A percentile compares a stretch with the other conserved stretches of the same genome.
These are phyloP conservation scores for Drosophila robusta DNA, from an alignment of 2,888 invertebrate species.

Conservation along the genomic window DNA sequence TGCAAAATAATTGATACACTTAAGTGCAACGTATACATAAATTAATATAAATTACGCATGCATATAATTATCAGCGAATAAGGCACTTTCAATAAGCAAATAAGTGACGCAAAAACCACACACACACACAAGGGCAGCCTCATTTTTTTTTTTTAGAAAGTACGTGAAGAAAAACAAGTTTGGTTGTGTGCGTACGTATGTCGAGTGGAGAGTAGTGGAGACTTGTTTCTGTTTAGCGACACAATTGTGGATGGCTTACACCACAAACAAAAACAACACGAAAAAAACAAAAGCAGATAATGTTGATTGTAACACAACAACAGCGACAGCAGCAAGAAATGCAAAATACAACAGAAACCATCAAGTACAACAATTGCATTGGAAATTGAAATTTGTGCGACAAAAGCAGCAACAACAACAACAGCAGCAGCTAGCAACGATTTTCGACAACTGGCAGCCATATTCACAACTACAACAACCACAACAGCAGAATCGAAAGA, in stretches of 20 bases:
- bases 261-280: constrained; percentile 51
- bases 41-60: constrained; percentile 34
- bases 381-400: constrained; percentile 73
- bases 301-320: constrained; percentile 53
- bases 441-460: constrained; percentile 69
- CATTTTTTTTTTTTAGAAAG: constrained; percentile 66
- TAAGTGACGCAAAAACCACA: constrained; percentile 59
- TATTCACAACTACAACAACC: constrained; percentile 61
- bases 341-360: constrained; percentile 49
- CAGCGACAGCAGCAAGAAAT: constrained; percentile 39
- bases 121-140: constrained; percentile 50
- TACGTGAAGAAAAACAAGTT: constrained; percentile 69
- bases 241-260: constrained; percentile 77
- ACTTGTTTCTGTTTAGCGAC: constrained; percentile 68
- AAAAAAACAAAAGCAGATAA: constrained; percentile 52
- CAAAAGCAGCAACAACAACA: constrained; percentile 49
- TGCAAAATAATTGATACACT: constrained; percentile 65
- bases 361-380: constrained; percentile 69
- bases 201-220: constrained; percentile 64
- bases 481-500: constrained; percentile 35
- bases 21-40: constrained; percentile 65
- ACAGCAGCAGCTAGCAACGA: constrained; percentile 39
- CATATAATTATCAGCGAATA: constrained; percentile 33
- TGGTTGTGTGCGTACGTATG: constrained; percentile 70
- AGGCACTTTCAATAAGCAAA: constrained; percentile 30